phyloP scores from a whole-genome alignment of 2,113 vertebrate genomes.

The Clupea harengus region DNA sequence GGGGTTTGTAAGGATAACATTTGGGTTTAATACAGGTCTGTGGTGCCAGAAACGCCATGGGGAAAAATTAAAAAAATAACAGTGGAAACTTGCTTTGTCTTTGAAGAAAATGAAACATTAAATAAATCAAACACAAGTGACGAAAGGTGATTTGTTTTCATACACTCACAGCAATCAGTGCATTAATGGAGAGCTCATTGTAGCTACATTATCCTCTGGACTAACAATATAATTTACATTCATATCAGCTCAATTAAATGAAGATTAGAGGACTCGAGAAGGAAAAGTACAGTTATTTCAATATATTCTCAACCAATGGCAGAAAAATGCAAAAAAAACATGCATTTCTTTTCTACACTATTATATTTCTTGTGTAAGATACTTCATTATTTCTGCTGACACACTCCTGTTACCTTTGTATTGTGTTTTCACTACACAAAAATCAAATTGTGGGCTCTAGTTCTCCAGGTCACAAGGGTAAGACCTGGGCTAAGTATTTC shows the following conservation, averaged over 20 bases:
- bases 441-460: neutral
- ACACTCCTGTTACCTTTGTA: no score
- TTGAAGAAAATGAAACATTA: neutral
- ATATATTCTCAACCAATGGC: no score
- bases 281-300: no score
- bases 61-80: neutral
- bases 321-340: no score
- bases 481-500: constrained; percentile 19
- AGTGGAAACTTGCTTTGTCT: neutral
- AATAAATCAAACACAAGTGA: neutral
- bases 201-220: no score
- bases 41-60: constrained; percentile 23
- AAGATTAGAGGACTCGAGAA: no score
- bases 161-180: neutral
- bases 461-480: constrained; percentile 45
- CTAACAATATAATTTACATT: no score
- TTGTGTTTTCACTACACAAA: neutral
- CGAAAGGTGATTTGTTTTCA: neutral
- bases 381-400: no score
- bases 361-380: no score
- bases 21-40: constrained; percentile 8
- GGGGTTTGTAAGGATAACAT: constrained; percentile 16
- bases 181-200: no score
- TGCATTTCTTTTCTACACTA: no score
- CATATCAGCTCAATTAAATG: no score